Evolutionary conservation across 2,113 vertebrate species (phyloP), one percentile per base, ranked within the genome.

Genomic region (Microcebus murinus): DNA sequence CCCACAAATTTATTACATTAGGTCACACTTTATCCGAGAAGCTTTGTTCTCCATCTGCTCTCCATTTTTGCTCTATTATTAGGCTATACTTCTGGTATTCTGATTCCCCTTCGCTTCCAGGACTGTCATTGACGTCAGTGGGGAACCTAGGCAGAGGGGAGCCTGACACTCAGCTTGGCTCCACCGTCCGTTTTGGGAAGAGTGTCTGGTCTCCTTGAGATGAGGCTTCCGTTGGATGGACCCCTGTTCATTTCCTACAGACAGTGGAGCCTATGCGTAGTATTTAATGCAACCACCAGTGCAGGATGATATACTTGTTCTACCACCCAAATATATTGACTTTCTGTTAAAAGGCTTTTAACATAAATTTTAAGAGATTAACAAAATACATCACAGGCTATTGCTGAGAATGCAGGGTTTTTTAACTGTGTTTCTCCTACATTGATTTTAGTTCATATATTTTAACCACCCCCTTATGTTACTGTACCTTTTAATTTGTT

Each of bases 291-390:
- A 89, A 50, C 81, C 71, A 57, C 84, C 36, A 13, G 20, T 77
- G 21, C 83, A 95, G 74, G 48, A 86, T 4, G 6, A 96, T 91
- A 67, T 65, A 50, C 85, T 98, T 94, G 95, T 55, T 93, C 31
- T 42, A 96, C 94, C 50, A 88, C 34, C 97, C 94, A 97, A 98
- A 95, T 92, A 81, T 98, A 98, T 98, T 97, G 98, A 98, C 80
- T 97, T 98, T 97, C 96, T 98, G 97, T 96, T 98, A 88, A 98
- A 98, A 98, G 61, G 71, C 82, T 98, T 98, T 98, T 98, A 98
- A 96, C 93, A 98, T 98, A 98, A 98, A 98, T 97, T 97, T 96
- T 93, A 94, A 95, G 86, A 96, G 76, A 98, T 92, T 97, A 98
- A 93, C 90, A 67, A 97, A 98, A 94, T 97, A 84, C 23, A 63